Evolutionary conservation across 2,113 vertebrate genomes (phyloP).

Genomic region (Tringa solitaria): DNA sequence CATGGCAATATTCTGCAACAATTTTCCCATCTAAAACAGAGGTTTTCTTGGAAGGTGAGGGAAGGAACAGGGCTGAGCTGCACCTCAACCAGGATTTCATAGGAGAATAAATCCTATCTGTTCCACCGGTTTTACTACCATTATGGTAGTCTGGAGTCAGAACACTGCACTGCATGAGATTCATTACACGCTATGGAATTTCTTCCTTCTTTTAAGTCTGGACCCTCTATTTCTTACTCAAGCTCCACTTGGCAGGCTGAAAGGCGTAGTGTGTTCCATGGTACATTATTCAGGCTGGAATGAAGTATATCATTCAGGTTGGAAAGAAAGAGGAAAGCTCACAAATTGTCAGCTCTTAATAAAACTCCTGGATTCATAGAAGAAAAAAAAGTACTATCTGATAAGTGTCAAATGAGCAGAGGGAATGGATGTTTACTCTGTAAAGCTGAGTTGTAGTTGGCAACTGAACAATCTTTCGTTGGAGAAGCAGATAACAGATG

Average conservation of each 20-base stretch:
- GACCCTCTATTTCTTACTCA: neutral
- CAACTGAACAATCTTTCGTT: neutral
- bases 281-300: neutral
- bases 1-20: neutral
- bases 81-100: neutral
- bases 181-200: neutral
- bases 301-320: neutral
- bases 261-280: neutral
- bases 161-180: neutral
- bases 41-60: neutral
- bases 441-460: neutral
- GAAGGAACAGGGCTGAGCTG: neutral
- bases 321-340: neutral
- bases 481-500: neutral
- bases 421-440: neutral
- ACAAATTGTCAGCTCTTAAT: neutral
- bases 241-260: neutral
- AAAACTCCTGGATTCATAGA: neutral
- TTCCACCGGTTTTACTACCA: neutral
- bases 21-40: neutral
- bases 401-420: neutral
- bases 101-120: neutral
- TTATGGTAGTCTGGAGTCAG: neutral
- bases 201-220: neutral
- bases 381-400: neutral